These are phyloP conservation scores for Monopterus albus DNA, from an alignment of 2,113 vertebrate species.

Conservation along the genomic window DNA sequence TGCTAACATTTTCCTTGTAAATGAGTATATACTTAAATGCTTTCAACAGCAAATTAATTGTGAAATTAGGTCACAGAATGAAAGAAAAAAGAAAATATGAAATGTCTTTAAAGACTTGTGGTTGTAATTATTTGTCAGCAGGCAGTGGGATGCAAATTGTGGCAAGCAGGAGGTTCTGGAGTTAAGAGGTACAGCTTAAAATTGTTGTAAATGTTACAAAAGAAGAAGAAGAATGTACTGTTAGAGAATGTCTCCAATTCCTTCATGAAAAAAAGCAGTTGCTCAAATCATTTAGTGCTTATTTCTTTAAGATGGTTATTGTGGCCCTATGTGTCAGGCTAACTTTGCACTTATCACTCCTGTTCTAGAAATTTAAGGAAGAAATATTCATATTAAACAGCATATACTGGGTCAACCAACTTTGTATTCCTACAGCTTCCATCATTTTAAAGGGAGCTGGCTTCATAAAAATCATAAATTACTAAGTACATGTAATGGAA, in stretches of 20 bases:
- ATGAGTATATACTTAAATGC: conserved; percentile 6
- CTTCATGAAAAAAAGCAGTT: too few relatives aligned
- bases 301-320: too few relatives aligned
- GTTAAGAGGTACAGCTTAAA: conserved; percentile 4
- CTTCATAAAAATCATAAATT: too few relatives aligned
- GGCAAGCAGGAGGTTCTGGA: background rate
- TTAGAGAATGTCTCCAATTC: background rate
- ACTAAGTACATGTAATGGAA: background rate
- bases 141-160: conserved; percentile 1
- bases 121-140: conserved; percentile 1
- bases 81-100: background rate
- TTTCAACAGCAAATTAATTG: conserved; percentile 16
- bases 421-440: too few relatives aligned
- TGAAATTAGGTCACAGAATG: background rate
- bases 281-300: too few relatives aligned
- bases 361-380: too few relatives aligned
- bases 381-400: too few relatives aligned
- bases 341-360: too few relatives aligned
- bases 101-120: background rate
- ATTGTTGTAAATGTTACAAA: background rate
- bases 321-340: too few relatives aligned
- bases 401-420: too few relatives aligned
- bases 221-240: too few relatives aligned
- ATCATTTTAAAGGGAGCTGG: too few relatives aligned
- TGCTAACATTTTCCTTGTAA: conserved; percentile 1